Evolutionary conservation across 2,888 invertebrate genomes (phyloP), one percentile per base, ranked within the genome.

Genomic region (Cartodere bifasciata): DNA sequence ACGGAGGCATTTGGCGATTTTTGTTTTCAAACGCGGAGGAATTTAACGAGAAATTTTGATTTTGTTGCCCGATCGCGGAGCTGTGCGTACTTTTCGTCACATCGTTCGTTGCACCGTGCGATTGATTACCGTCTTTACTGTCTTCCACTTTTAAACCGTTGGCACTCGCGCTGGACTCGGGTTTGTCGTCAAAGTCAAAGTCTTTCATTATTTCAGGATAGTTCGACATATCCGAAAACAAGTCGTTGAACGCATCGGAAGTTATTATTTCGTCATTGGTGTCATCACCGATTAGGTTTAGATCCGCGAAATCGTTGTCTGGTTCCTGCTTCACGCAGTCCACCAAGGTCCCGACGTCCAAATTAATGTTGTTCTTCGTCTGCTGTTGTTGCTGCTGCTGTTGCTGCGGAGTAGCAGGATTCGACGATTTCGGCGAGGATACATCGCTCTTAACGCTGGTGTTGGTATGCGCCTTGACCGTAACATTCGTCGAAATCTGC

Each of bases 401-500:
- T 38, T 64, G 58, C 35, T 63, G 33, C 21, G 62, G 57, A n/a
- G 62, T 59, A 16, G 62, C 58, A 6, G 65, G 58, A 25, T 64
- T 64, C 11, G 64, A 59, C 31, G 60, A 56, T 40, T 67, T 66
- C 7, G 68, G 66, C 9, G 68, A 65, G 2, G 65, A 57, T 15
- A 66, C 62, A 46, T 70, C 72, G 45, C 70, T 72, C 46, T 72
- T 72, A 28, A 72, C 69, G 35, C 70, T 69, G 27, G 78, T 71
- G 54, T 78, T 79, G 41, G 77, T 75, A 45, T 79, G 60, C 20
- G 80, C 75, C 53, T 88, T 90, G 40, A 90, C 88, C 30, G 88
- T 90, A 34, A 90, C 87, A 65, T 88, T 88, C 42, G 90, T 88
- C 51, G 80, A 84, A 44, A 88, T 88, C 62, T 87, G 86, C 53